Evolutionary conservation across 2,797 vertebrate species (phyloP), one percentile per base, ranked within the genome.

Genomic region (Acanthopagrus latus): DNA sequence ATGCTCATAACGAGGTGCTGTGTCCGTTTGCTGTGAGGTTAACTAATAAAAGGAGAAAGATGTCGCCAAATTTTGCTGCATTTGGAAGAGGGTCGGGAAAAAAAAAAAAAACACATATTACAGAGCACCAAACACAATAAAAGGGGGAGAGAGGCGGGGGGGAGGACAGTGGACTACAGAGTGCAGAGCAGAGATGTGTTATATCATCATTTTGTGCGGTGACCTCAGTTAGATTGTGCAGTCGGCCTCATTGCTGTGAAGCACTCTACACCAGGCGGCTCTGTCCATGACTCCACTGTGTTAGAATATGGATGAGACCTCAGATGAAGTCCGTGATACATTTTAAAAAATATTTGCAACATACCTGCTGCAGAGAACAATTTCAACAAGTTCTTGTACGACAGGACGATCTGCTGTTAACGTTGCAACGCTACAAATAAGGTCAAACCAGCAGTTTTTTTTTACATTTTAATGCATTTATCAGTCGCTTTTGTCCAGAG

Each of bases 21-120:
- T 81, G 82, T 87, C 74, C 84, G 85, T 88, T 91, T 90, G 88
- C 55, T 3, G 58, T 50, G 73, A 85, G 88, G 88, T 84, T 88
- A 91, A 91, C 86, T 74, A 86, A 63, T 63, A 74, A 85, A 75
- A 78, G 71, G 57, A 65, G 55, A 66, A 78, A 83, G 70, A 79
- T 63, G 67, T 48, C 55, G 72, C 63, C 48, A 83, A 67, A 82
- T 81, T 20, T 84, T 33, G 86, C 90, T 82, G 76, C 67, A 68
- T 80, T 63, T 70, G 72, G 66, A 64, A 8, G 38, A 2, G 9
- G 9, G 64, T 7, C 8, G 38, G 9, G 9, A 2, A 38, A 38
- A 38, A 38, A 56, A 77, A 58, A 58, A 75, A 56, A 77, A 58
- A 58, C 75, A 66, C 44, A 52, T 43, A 72, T 76, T 29, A 71